Percentiles rank a stretch among this genome's conserved stretches.
These are phyloP conservation scores for Melanostoma mellinum DNA, from an alignment of 2,888 invertebrate genomes.

Conservation along the genomic window DNA sequence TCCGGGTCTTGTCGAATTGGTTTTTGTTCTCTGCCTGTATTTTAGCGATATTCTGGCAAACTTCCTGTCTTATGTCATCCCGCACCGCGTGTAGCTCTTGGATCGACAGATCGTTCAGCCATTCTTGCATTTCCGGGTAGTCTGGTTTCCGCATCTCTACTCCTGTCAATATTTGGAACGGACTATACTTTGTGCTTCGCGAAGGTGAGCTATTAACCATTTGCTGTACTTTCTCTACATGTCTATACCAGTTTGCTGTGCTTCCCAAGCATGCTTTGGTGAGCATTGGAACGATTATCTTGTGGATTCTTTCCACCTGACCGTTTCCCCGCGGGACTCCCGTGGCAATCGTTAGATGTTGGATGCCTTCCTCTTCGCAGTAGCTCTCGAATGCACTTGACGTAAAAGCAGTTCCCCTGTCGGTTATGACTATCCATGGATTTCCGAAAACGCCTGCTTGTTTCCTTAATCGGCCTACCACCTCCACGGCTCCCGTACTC, in stretches of 20 bases:
- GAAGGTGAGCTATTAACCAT: constrained; percentile 75
- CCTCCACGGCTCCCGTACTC: constrained; percentile 65
- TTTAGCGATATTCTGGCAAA: too few species aligned
- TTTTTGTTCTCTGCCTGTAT: too few species aligned
- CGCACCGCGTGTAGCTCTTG: too few species aligned
- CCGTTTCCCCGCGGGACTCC: constrained; percentile 77
- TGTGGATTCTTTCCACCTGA: constrained; percentile 77
- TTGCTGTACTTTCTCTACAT: constrained; percentile 62
- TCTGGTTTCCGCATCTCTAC: too few species aligned
- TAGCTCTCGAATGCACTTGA: constrained; percentile 75
- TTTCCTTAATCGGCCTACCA: constrained; percentile 74
- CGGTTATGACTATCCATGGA: constrained; percentile 76
- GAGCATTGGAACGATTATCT: constrained; percentile 76
- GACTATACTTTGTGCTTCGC: too few species aligned
- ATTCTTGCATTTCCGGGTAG: too few species aligned
- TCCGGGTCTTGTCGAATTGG: too few species aligned
- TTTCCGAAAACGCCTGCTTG: constrained; percentile 78
- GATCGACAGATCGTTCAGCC: too few species aligned
- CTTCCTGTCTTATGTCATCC: too few species aligned
- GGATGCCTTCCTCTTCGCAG: constrained; percentile 75
- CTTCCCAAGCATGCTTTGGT: constrained; percentile 78
- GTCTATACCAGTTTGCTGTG: constrained; percentile 76
- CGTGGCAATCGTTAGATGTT: constrained; percentile 76
- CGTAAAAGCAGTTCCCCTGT: constrained; percentile 69
- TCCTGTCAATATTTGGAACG: too few species aligned